phyloP scores from a whole-genome alignment of 2,888 invertebrate genomes.

The Rhamnusium bicolor region DNA sequence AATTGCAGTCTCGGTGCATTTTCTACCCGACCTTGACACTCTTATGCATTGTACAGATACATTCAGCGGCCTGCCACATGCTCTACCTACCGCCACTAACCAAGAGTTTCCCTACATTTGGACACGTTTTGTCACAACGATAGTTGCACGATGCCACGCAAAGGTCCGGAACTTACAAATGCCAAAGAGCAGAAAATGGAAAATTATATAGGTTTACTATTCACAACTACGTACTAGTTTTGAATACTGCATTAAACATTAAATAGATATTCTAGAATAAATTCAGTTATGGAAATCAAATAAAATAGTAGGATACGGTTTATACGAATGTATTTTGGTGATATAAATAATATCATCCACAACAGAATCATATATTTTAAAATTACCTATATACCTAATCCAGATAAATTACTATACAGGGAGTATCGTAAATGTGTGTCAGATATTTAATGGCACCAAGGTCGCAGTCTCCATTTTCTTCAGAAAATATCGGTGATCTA shows the following conservation, averaged over 20 bases:
- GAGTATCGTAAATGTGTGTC: too few relatives aligned
- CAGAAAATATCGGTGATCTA: conserved; percentile 73
- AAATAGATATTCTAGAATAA: not conserved
- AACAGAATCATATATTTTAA: too few relatives aligned
- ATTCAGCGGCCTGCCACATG: conserved; percentile 44
- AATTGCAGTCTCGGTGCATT: conserved; percentile 69
- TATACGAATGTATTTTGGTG: too few relatives aligned
- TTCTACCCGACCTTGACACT: conserved; percentile 70
- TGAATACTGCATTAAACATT: not conserved
- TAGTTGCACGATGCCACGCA: not conserved
- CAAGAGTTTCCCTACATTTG: conserved; percentile 34
- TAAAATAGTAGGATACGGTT: too few relatives aligned
- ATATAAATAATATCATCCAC: too few relatives aligned
- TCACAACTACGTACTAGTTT: not conserved
- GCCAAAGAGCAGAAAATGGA: conserved; percentile 17
- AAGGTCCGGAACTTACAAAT: conserved; percentile 19
- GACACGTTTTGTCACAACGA: conserved; percentile 29
- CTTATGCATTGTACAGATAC: conserved; percentile 60
- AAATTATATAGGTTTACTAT: not conserved
- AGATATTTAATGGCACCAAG: too few relatives aligned
- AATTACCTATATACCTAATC: too few relatives aligned
- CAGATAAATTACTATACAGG: too few relatives aligned
- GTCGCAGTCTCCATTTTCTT: conserved; percentile 3
- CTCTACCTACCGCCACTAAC: conserved; percentile 31
- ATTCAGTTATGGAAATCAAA: too few relatives aligned